Base-by-base conservation (phyloP, 2,888 invertebrate genomes). In the Xestia c-nigrum region DNA sequence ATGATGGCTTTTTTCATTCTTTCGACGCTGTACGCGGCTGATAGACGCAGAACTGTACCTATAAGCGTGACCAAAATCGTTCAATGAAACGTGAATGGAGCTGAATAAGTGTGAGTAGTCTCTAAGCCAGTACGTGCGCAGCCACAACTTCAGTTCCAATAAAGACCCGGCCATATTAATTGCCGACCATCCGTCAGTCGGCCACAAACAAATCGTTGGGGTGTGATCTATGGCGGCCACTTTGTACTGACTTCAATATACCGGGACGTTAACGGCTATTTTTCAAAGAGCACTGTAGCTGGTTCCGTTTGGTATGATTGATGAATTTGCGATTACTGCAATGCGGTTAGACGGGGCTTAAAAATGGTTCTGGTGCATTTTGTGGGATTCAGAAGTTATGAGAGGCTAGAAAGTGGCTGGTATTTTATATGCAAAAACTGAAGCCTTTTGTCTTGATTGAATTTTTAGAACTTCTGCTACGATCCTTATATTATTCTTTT, bases 141-240 rank as follows among this genome's bases (percentile, higher is more conserved):
- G 66, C 70, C 55, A 75, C 80, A 85, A 81, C 84, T 85, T 87
- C 83, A 86, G 89, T 90, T 87, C 92, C 92, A 93, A 93, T 93
- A 94, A 92, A 91, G 89, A 87, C 84, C 84, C 82, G 64, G 83
- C 80, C 85, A 89, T 92, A 94, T 94, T 92, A 93, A 94, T 94
- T 89, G 93, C 81, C n/a, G 75, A 69, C 85, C 87, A 93, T 93
- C 90, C 90, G 88, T 94, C 93, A 93, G 79, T 76, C 75, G 72
- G 82, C 94, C 94, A 87, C 94, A 92, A 92, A 93, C 93, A 93
- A 93, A 94, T 94, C 88, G 91, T 87, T 85, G 70, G 84, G 87
- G 80, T 84, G 87, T 93, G 93, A 93, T 93, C 89, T 91, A 92
- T 91, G 67, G 86, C 80, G 75, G 88, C 89, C 90, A 90, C 89